These are phyloP conservation scores for Albula goreensis DNA, from an alignment of 2,113 vertebrate species.

Conservation along the genomic window DNA sequence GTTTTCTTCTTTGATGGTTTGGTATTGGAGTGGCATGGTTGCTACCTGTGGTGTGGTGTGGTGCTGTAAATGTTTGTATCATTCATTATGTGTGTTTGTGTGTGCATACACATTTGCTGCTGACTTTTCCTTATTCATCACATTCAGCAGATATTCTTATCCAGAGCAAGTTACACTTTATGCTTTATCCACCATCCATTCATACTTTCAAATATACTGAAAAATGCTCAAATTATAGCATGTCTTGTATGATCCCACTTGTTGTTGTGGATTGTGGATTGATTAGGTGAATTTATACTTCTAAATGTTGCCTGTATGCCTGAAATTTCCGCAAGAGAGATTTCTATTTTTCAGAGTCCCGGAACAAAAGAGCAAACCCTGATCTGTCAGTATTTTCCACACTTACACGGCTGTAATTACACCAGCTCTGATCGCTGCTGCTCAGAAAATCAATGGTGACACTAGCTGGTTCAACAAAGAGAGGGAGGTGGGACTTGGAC, in stretches of 20 bases:
- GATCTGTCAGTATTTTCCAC: conserved; percentile 3
- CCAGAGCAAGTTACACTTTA: too few species aligned
- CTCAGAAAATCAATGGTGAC: background rate
- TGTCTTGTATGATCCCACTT: background rate
- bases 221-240: background rate
- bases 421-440: background rate
- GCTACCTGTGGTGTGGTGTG: background rate
- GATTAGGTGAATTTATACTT: background rate
- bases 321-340: background rate
- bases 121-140: too few species aligned
- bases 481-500: background rate
- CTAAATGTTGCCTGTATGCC: background rate
- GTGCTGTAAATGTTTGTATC: background rate
- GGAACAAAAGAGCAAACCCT: conserved; percentile 1
- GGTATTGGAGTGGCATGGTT: background rate
- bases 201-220: too few species aligned
- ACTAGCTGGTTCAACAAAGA: background rate
- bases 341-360: background rate
- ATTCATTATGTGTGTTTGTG: background rate
- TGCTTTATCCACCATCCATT: too few species aligned
- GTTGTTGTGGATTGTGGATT: background rate
- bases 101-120: background rate
- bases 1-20: too few species aligned
- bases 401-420: background rate
- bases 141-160: too few species aligned